A percentile compares a stretch with the other conserved stretches of the same genome.
Conservation (phyloP, 2,113 vertebrate species). For the Lampris megalopsis region DNA sequence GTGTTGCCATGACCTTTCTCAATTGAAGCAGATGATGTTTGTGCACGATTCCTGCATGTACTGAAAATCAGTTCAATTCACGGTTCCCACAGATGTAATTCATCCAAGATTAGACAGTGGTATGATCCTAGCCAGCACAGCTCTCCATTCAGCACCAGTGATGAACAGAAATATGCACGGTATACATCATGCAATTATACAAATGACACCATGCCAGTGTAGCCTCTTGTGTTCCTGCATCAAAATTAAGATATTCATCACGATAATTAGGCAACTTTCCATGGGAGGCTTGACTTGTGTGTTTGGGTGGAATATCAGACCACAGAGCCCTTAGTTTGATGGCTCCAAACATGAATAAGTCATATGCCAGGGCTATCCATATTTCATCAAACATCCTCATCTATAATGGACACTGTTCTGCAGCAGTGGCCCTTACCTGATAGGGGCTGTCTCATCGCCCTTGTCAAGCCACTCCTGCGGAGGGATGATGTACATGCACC, state of each 20-base stretch:
- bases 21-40: constrained; percentile 14
- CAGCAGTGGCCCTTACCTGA: constrained; percentile 85
- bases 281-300: constrained; percentile 44
- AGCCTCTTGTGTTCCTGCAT: constrained; percentile 53
- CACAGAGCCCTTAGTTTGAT: constrained; percentile 48
- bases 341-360: constrained; percentile 71
- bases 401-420: constrained; percentile 60
- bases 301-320: constrained; percentile 23
- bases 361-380: constrained; percentile 70
- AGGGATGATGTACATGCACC: constrained; percentile 99
- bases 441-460: constrained; percentile 95
- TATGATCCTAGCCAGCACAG: constrained; percentile 12
- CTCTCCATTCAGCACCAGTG: constrained; percentile 24
- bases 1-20: constrained; percentile 29
- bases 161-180: constrained; percentile 8
- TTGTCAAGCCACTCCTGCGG: constrained; percentile 97
- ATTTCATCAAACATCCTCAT: constrained; percentile 77
- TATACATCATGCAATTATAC: constrained; percentile 53
- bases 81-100: constrained; percentile 4
- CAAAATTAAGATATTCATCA: constrained; percentile 63
- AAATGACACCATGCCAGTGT: constrained; percentile 38
- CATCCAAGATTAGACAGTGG: constrained; percentile 38
- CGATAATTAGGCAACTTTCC: constrained; percentile 57
- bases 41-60: constrained; percentile 5
- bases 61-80: constrained; percentile 5